Evolutionary conservation across 1,140 invertebrate species (phyloP), one percentile per base, ranked within the genome.

Genomic region (Charaxes varanes): DNA sequence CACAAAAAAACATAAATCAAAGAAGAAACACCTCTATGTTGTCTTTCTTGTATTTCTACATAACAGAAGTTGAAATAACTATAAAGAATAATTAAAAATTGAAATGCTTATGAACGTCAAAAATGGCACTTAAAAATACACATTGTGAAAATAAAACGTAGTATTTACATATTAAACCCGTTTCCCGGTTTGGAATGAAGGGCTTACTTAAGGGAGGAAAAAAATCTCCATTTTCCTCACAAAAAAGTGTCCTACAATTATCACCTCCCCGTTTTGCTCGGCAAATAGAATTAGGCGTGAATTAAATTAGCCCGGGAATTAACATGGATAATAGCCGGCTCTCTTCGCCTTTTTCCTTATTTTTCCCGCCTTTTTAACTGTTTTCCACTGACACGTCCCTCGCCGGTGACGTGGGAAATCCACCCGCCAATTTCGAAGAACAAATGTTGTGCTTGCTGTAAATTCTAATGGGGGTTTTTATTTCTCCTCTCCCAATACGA

Each of bases 221-320:
- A 59, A 70, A 72, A 62, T 41, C 30, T 16, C 47, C 41, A 51
- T 62, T 65, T 57, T 50, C 58, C 53, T 69, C 62, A 52, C 53
- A 70, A 82, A 76, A 79, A 80, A 70, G 49, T 60, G 53, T 62
- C 57, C 56, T 51, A 64, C 64, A 80, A 79, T 82, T 82, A 82
- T 82, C 76, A 74, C 76, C 61, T 67, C 62, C 61, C 67, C 70
- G 53, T 70, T 78, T 70, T 72, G 37, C 71, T 77, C 67, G 46
- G 58, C 69, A 78, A 82, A 82, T 82, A 79, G 76, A 82, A 80
- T 82, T 82, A 82, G 68, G 71, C 69, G 67, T 52, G 70, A 78
- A 82, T 82, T 79, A 76, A 74, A 82, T 82, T 82, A 80, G 56
- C 65, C 60, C 53, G 56, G 57, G 78, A 68, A 82, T 82, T 82